phyloP scores from a whole-genome alignment of 2,888 invertebrate species.

The Crematogaster levior region DNA sequence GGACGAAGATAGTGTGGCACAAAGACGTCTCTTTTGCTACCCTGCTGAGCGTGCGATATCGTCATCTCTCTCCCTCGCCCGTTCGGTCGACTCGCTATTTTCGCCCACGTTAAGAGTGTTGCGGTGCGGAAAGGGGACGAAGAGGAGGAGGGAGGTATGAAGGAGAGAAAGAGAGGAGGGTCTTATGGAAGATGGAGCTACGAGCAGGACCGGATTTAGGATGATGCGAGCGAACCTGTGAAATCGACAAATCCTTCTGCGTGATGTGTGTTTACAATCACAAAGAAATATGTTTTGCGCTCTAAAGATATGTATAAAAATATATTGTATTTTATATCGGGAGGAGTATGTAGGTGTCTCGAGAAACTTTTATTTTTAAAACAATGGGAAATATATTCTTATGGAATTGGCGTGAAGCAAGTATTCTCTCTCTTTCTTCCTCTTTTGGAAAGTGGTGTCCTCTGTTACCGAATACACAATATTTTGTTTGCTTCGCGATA shows the following conservation, averaged over 20 bases:
- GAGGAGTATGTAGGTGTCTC: too few species aligned
- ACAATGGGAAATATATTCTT: background rate
- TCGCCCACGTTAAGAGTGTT: conserved; percentile 34
- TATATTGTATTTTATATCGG: background rate
- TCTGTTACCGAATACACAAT: background rate
- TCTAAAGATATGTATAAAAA: background rate
- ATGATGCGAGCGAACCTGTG: background rate
- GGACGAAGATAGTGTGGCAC: conserved; percentile 48
- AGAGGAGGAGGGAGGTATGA: background rate
- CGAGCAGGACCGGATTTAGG: conserved; percentile 40
- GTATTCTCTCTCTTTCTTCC: background rate
- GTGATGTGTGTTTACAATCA: background rate
- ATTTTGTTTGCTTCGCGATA: background rate
- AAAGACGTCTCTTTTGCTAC: conserved; percentile 53
- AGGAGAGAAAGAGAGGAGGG: background rate
- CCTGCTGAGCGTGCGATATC: conserved; percentile 42
- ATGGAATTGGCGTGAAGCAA: background rate
- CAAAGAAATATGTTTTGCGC: background rate
- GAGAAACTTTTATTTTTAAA: background rate
- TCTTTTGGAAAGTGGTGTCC: background rate
- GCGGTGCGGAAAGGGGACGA: background rate
- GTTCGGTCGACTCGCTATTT: conserved; percentile 37
- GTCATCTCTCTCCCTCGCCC: conserved; percentile 9
- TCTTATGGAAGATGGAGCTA: conserved; percentile 16
- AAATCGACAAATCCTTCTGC: background rate